Percentiles rank a stretch among this genome's conserved stretches.
phyloP scores from a whole-genome alignment of 2,888 invertebrate species.

The Phlogophora meticulosa region DNA sequence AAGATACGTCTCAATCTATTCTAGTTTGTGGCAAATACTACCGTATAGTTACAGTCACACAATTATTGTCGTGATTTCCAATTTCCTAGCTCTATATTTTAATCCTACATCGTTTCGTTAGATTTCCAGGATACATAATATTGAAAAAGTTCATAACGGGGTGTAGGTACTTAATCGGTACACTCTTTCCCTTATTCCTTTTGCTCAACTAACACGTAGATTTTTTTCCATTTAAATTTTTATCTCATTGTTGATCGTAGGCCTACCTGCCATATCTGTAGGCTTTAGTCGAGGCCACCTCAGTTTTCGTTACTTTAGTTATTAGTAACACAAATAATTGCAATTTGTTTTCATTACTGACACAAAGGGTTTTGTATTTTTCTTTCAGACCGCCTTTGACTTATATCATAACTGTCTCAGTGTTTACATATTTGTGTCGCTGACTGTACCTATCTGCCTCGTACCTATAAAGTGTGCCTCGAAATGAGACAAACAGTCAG shows the following conservation, averaged over 20 bases:
- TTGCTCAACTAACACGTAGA: background rate
- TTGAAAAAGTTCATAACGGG: background rate
- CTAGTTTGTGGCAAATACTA: conserved; percentile 63
- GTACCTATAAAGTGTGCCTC: background rate
- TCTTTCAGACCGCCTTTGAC: background rate
- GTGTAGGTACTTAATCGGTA: background rate
- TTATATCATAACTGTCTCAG: background rate
- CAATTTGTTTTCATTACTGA: too few species aligned
- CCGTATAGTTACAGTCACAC: conserved; percentile 64
- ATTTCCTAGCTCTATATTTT: conserved; percentile 51
- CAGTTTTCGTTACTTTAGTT: background rate
- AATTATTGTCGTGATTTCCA: conserved; percentile 64
- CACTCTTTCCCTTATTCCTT: background rate
- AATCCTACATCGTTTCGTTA: conserved; percentile 21
- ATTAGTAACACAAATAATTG: too few species aligned
- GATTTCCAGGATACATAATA: background rate
- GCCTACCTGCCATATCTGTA: too few species aligned
- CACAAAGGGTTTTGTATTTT: background rate
- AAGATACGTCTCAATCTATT: conserved; percentile 48
- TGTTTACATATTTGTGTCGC: conserved; percentile 2
- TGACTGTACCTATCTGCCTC: background rate
- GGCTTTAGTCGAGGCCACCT: too few species aligned
- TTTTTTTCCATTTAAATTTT: too few species aligned
- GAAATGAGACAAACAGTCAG: background rate
- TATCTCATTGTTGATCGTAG: background rate